Evolutionary conservation across 2,797 vertebrate species (phyloP).

Genomic region (Spea hammondii): DNA sequence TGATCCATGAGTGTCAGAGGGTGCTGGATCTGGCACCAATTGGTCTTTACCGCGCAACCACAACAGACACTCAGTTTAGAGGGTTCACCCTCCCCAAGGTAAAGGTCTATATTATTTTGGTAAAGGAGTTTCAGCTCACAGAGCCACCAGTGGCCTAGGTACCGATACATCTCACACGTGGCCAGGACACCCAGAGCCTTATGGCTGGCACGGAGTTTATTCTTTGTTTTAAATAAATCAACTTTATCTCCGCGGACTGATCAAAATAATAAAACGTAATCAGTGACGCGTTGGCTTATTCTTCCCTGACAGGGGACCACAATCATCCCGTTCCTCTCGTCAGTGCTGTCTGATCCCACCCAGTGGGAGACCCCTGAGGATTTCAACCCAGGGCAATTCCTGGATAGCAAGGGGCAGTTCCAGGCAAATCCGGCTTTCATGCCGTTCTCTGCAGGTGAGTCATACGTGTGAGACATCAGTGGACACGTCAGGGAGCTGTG

Average conservation of each 20-base stretch:
- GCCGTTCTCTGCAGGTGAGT: constrained; percentile 61
- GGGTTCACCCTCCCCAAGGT: constrained; percentile 56
- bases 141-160: too few species aligned
- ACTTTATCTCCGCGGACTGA: too few species aligned
- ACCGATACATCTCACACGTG: too few species aligned
- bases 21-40: neutral
- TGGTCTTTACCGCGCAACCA: constrained; percentile 23
- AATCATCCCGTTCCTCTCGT: constrained; percentile 59
- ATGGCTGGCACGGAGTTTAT: too few species aligned
- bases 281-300: neutral
- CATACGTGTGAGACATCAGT: neutral
- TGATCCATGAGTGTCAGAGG: constrained; percentile 55
- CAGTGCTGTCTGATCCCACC: constrained; percentile 53
- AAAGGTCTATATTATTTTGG: neutral
- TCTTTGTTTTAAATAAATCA: too few species aligned
- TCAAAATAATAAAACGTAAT: too few species aligned
- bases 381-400: constrained; percentile 59
- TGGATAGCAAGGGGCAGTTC: constrained; percentile 55
- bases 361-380: constrained; percentile 55
- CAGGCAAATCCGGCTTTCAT: constrained; percentile 58
- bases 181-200: too few species aligned
- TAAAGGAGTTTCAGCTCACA: too few species aligned
- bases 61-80: neutral
- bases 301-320: constrained; percentile 44
- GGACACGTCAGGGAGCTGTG: too few species aligned